A percentile compares a stretch with the other conserved stretches of the same genome.
phyloP scores from a whole-genome alignment of 2,888 invertebrate species.

The Heteropelma amictum region DNA sequence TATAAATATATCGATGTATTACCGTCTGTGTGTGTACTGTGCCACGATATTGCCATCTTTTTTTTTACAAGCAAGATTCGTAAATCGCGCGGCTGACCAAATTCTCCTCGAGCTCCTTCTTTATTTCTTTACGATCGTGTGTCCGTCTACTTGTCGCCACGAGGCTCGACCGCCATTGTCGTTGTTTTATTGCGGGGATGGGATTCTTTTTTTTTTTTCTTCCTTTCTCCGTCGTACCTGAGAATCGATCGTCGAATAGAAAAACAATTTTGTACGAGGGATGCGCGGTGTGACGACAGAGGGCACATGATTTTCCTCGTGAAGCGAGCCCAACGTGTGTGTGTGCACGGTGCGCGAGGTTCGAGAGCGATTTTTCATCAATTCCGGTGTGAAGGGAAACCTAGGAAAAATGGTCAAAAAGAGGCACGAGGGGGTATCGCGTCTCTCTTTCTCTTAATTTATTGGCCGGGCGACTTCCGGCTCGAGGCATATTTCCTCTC shows the following conservation, averaged over 20 bases:
- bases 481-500: background rate
- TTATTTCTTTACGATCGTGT: conserved; percentile 26
- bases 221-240: no score
- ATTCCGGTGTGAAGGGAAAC: background rate
- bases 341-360: background rate
- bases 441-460: conserved; percentile 40
- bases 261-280: background rate
- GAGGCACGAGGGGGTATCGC: conserved; percentile 11
- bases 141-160: conserved; percentile 49
- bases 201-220: background rate
- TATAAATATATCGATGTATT: background rate
- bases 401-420: background rate
- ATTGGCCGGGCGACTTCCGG: background rate
- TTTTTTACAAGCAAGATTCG: conserved; percentile 11
- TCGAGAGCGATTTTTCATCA: background rate
- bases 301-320: conserved; percentile 37
- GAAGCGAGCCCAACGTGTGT: background rate
- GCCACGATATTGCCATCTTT: no score
- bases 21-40: no score
- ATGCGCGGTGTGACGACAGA: no score
- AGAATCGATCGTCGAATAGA: conserved; percentile 11
- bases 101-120: conserved; percentile 3
- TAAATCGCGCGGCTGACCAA: conserved; percentile 43
- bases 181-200: conserved; percentile 35
- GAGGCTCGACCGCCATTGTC: conserved; percentile 26